Evolutionary conservation across 2,797 vertebrate genomes (phyloP).

Genomic region (Oryzias dopingdopingensis): DNA sequence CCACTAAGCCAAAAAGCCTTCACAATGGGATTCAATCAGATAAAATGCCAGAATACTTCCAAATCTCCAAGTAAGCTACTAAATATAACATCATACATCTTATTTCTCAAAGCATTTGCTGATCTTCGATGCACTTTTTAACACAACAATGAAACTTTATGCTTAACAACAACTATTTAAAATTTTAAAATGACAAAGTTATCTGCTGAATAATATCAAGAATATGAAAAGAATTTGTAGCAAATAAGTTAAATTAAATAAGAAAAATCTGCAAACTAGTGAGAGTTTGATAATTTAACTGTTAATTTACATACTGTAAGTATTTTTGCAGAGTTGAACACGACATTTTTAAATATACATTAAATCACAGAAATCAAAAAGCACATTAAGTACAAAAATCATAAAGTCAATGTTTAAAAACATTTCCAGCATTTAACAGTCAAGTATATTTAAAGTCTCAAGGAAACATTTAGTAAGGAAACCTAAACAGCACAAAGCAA

Average conservation of each 20-base stretch:
- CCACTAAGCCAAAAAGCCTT: slow-evolving; percentile 19
- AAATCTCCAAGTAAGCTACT: slow-evolving; percentile 20
- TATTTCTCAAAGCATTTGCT: slow-evolving; percentile 27
- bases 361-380: slow-evolving; percentile 33
- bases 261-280: too few species aligned
- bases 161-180: slow-evolving; percentile 1
- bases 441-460: slow-evolving; percentile 37
- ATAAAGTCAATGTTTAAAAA: slow-evolving; percentile 12
- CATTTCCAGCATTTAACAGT: slow-evolving; percentile 48
- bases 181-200: too few species aligned
- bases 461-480: slow-evolving; percentile 25
- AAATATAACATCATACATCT: slow-evolving; percentile 26
- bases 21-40: slow-evolving; percentile 8
- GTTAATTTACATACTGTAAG: slow-evolving; percentile 12
- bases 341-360: slow-evolving; percentile 44
- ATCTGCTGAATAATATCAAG: too few species aligned
- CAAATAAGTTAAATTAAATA: too few species aligned
- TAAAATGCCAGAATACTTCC: neutral
- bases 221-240: too few species aligned
- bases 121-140: slow-evolving; percentile 35
- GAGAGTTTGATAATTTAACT: slow-evolving; percentile 7
- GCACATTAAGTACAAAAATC: slow-evolving; percentile 27
- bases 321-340: slow-evolving; percentile 4
- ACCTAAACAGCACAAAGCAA: slow-evolving; percentile 20
- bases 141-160: slow-evolving; percentile 34